Percentiles rank a stretch among this genome's conserved stretches.
Conservation (phyloP, 2,113 vertebrate genomes). For the Tapirus terrestris region DNA sequence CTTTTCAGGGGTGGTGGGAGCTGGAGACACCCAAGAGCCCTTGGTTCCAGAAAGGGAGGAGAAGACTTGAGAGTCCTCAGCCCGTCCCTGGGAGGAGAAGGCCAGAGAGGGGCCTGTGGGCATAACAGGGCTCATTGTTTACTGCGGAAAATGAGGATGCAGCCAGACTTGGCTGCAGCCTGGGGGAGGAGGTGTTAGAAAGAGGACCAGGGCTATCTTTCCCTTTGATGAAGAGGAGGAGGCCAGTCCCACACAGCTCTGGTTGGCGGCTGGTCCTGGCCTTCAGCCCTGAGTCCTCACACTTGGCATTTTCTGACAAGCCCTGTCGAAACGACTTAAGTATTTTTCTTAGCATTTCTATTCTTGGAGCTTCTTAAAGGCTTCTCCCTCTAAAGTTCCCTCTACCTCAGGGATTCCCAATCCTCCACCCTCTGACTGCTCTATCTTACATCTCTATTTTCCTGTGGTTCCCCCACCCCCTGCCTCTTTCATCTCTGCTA, state of each 20-base stretch:
- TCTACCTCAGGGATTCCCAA: fast-evolving
- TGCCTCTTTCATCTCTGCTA: background rate
- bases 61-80: background rate
- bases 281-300: fast-evolving
- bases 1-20: background rate
- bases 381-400: background rate
- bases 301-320: background rate
- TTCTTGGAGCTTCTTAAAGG: background rate
- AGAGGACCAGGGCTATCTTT: background rate
- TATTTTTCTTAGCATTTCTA: background rate
- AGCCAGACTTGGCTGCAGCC: background rate
- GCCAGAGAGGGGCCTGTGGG: background rate
- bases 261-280: background rate
- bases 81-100: background rate
- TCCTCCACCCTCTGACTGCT: fast-evolving
- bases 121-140: background rate
- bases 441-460: fast-evolving
- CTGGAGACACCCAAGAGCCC: background rate
- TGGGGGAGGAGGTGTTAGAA: background rate
- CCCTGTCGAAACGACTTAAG: background rate
- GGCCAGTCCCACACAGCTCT: background rate
- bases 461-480: background rate
- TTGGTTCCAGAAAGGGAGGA: background rate
- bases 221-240: background rate
- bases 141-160: background rate